Evolutionary conservation across 2,797 vertebrate species (phyloP).

Genomic region (Sternotherus odoratus): DNA sequence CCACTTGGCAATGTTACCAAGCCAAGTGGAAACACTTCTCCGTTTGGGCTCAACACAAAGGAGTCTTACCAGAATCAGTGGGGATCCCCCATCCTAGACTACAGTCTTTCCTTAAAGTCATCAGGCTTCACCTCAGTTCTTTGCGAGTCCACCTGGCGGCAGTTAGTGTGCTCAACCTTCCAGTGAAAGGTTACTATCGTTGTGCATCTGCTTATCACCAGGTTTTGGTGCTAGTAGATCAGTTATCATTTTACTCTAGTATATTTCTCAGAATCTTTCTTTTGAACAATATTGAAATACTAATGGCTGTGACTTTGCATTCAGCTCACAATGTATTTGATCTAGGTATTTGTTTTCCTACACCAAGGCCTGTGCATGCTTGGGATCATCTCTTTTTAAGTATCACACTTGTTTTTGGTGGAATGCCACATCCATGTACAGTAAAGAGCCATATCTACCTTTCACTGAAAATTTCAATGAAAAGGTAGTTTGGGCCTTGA

Average conservation of each 20-base stretch:
- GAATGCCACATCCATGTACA: not conserved
- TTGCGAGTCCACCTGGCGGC: not conserved
- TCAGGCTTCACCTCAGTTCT: not conserved
- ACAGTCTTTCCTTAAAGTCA: not conserved
- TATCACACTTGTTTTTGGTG: not conserved
- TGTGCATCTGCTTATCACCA: not conserved
- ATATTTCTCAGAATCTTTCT: not conserved
- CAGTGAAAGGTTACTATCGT: not conserved
- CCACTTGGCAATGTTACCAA: not conserved
- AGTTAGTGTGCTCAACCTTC: not conserved
- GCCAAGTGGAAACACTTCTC: not conserved
- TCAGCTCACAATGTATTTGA: not conserved
- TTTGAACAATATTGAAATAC: not conserved
- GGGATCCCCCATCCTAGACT: not conserved
- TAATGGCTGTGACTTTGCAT: not conserved
- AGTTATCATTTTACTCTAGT: not conserved
- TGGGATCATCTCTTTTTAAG: not conserved
- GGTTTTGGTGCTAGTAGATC: no score
- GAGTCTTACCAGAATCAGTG: not conserved
- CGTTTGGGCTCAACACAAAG: not conserved
- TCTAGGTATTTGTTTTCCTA: not conserved
- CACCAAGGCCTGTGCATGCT: not conserved
- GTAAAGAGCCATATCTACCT: not conserved
- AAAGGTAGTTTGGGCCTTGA: not conserved
- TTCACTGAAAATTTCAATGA: not conserved